These are phyloP conservation scores for Plagodis dolabraria DNA, from an alignment of 2,888 invertebrate genomes.

Conservation along the genomic window DNA sequence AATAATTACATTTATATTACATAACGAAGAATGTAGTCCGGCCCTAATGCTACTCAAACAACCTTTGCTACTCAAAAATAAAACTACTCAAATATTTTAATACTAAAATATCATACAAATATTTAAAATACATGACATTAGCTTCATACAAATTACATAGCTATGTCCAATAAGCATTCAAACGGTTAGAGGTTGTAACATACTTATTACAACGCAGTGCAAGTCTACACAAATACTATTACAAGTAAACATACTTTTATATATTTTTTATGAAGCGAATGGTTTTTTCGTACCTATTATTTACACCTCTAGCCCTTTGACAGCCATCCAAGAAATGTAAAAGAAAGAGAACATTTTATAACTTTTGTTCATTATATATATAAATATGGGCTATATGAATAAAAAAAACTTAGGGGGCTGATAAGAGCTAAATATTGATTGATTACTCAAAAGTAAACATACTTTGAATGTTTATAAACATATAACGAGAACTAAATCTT, in stretches of 20 bases:
- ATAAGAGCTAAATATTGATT: too few relatives aligned
- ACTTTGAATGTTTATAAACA: too few relatives aligned
- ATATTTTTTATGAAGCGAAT: constrained; percentile 27
- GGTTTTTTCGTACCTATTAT: constrained; percentile 65
- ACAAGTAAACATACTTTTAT: not conserved
- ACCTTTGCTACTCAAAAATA: not conserved
- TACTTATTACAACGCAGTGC: constrained; percentile 35
- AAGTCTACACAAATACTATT: constrained; percentile 15
- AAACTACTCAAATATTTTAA: not conserved
- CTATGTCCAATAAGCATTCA: constrained; percentile 45
- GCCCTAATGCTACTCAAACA: too few relatives aligned
- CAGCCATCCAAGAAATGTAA: constrained; percentile 62
- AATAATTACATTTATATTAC: too few relatives aligned
- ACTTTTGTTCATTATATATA: not conserved
- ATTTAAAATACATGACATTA: not conserved
- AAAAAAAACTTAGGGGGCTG: not conserved
- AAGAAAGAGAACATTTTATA: constrained; percentile 45
- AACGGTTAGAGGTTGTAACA: constrained; percentile 76
- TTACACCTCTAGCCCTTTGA: constrained; percentile 80
- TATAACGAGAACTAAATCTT: too few relatives aligned
- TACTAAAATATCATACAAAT: not conserved
- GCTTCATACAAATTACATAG: constrained; percentile 9
- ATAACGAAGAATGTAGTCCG: too few relatives aligned
- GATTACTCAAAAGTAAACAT: too few relatives aligned
- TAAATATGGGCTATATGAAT: not conserved